Base-by-base conservation (phyloP, 2,888 invertebrate genomes). In the Campoplex nolae region DNA sequence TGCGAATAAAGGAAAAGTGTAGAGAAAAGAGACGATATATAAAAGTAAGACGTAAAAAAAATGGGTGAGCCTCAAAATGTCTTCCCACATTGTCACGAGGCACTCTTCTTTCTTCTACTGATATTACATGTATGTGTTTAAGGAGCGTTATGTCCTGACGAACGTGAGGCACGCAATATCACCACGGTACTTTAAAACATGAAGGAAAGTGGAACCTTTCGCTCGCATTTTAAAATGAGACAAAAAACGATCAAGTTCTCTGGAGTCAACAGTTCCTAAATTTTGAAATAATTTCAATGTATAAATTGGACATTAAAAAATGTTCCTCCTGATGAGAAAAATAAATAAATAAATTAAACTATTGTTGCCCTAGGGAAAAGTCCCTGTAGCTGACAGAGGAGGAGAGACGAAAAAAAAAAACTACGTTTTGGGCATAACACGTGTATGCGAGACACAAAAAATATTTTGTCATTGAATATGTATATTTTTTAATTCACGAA, bases 401-500 rank as follows among this genome's bases (percentile, higher is more conserved):
- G 56, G 32, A 54, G 18, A n/a, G 11, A n/a, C 38, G 38, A 42
- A 9, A 16, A 62, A 16, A 62, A n/a, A 42, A 67, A 68, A 42
- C 45, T 45, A 42, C n/a, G 45, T 68, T 82, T 73, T 32, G 32
- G 73, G 56, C 11, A 45, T 67, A 67, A 54, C 68, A 68, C 77
- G 79, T 78, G 54, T 48, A 58, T 67, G 68, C 3, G 9, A 56
- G 56, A 45, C 76, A 51, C 23, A 28, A 18, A 45, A 38, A 68
- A 68, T 32, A 65, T 42, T 45, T 42, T 35, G 51, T 48, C 67
- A 16, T 54, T 45, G 28, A 58, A 81, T 35, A 81, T 87, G 86
- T 86, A 88, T 84, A 71, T 78, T 68, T 70, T 35, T 81, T 70
- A 86, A 88, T 85, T 84, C 48, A 85, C 74, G 71, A 71, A 62